These are phyloP conservation scores for Venustaconcha ellipsiformis DNA, from an alignment of 1,140 invertebrate species.

Conservation along the genomic window DNA sequence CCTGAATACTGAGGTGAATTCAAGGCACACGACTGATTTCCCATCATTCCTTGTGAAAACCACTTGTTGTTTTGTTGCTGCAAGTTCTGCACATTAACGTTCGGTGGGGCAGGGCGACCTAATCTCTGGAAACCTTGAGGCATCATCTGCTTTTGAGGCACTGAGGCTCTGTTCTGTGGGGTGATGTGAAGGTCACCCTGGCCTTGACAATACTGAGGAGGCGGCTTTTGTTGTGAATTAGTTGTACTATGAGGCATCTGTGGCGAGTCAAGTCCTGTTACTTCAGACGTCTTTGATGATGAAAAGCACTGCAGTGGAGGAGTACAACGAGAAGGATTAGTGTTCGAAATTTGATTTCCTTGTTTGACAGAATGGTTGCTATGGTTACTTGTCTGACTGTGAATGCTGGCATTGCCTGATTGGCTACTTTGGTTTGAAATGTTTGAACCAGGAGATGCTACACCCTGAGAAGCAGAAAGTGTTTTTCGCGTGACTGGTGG, in stretches of 20 bases:
- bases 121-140: slow-evolving; percentile 36
- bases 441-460: slow-evolving; percentile 38
- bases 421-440: slow-evolving; percentile 34
- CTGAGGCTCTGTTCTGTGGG: not conserved
- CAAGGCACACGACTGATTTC: slow-evolving; percentile 43
- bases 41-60: slow-evolving; percentile 30
- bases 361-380: slow-evolving; percentile 24
- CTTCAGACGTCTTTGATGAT: slow-evolving; percentile 16
- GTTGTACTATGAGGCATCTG: slow-evolving; percentile 31
- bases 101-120: slow-evolving; percentile 54
- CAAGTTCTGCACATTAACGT: slow-evolving; percentile 62
- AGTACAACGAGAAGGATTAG: not conserved
- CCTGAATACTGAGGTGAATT: slow-evolving; percentile 8
- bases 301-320: slow-evolving; percentile 28
- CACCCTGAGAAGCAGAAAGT: slow-evolving; percentile 47
- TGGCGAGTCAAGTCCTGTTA: slow-evolving; percentile 23
- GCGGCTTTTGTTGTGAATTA: slow-evolving; percentile 17
- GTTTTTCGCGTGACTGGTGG: slow-evolving; percentile 49
- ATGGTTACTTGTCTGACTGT: slow-evolving; percentile 27
- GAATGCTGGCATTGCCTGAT: slow-evolving; percentile 18
- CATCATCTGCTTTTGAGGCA: slow-evolving; percentile 14
- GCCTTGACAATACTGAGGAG: slow-evolving; percentile 31
- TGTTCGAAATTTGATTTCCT: slow-evolving; percentile 19
- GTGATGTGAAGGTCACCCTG: slow-evolving; percentile 1
- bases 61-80: slow-evolving; percentile 33